phyloP scores from a whole-genome alignment of 2,113 vertebrate genomes.

The Osmerus mordax region DNA sequence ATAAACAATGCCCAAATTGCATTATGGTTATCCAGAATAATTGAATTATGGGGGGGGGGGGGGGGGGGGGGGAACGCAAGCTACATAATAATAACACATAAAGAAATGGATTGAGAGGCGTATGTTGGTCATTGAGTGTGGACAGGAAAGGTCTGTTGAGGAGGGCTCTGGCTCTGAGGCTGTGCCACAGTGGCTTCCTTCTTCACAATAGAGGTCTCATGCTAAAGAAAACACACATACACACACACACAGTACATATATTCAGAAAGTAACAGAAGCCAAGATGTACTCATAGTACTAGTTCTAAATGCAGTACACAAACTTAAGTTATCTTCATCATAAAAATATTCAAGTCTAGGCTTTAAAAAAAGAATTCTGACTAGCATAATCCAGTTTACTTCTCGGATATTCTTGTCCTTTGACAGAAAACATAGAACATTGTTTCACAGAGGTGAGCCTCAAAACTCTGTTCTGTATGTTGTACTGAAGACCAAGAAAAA shows the following conservation, averaged over 20 bases:
- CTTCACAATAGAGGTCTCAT: constrained; percentile 34
- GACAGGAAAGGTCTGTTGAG: constrained; percentile 49
- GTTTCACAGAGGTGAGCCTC: too few relatives aligned
- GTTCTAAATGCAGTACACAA: too few relatives aligned
- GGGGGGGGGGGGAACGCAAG: constrained; percentile 54
- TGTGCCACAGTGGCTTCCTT: constrained; percentile 27
- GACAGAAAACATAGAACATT: too few relatives aligned
- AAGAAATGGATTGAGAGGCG: constrained; percentile 70
- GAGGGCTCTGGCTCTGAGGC: constrained; percentile 26
- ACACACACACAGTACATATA: constrained; percentile 6
- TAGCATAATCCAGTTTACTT: too few relatives aligned
- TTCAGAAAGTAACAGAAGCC: background rate
- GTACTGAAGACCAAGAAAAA: constrained; percentile 1
- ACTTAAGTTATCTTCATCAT: constrained; percentile 43
- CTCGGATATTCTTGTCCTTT: too few relatives aligned
- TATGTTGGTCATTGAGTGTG: constrained; percentile 58
- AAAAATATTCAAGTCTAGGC: constrained; percentile 55
- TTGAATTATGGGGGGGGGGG: constrained; percentile 51
- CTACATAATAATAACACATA: constrained; percentile 68
- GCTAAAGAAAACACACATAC: constrained; percentile 21
- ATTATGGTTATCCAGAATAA: constrained; percentile 67
- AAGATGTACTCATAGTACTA: background rate
- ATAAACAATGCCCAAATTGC: constrained; percentile 71
- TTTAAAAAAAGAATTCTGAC: background rate
- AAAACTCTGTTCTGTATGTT: too few relatives aligned